Evolutionary conservation across 2,113 vertebrate species (phyloP), one percentile per base, ranked within the genome.

Genomic region (Halichoerus grypus): DNA sequence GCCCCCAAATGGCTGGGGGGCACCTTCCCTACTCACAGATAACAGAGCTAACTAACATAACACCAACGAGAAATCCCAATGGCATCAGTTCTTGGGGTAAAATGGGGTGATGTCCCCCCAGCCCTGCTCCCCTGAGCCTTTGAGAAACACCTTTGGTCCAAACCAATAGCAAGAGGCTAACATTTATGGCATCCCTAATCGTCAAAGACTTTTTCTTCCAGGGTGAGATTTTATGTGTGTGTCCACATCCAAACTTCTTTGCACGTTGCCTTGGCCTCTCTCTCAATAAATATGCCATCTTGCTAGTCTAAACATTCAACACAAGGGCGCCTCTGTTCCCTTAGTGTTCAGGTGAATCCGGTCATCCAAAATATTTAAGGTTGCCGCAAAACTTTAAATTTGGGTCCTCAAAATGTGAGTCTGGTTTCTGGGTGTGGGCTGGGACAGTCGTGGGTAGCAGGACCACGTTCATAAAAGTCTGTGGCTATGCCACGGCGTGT

Each of bases 401-500:
- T 74, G 12, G 12, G 28, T 24, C 24, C 3, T 14, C 6, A 12
- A 31, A n/a, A 12, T 1, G n/a, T 19, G 26, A 33, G 4, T 55
- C 42, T 55, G 79, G n/a, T 10, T 84, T 76, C 65, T 5, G 46
- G 69, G 57, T 11, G 46, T 67, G n/a, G 79, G 39, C 4, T 1
- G 39, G 76, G 74, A 12, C 5, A 7, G 36, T 26, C 3, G 1
- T 1, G 1, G 7, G 26, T 7, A 24, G 5, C 16, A 0, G 53
- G 76, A 28, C 7, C 4, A 8, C 0, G 12, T 31, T 36, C 1
- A 5, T 42, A 7, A 67, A 2, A 13, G 33, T 5, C 5, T 55
- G 4, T 0, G 4, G 33, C 53, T 57, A 4, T 0, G 12, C 46
- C 21, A 1, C 26, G 1, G n/a, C 1, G 0, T 26, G 22, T 55